These are phyloP conservation scores for Solea senegalensis DNA, from an alignment of 2,113 vertebrate species.

Conservation along the genomic window DNA sequence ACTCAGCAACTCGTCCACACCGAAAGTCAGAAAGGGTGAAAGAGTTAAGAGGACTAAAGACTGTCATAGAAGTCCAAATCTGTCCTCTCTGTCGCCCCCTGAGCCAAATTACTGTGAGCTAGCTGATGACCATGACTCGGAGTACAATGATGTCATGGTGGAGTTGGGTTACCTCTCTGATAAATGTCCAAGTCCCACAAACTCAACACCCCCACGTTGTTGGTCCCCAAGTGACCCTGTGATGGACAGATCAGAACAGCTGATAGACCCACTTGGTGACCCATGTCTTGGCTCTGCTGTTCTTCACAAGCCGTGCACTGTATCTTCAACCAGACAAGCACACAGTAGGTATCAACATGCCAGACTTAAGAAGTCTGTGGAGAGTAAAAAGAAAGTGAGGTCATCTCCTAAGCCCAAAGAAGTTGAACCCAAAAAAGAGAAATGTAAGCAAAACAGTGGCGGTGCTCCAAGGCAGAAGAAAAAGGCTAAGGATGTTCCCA, in stretches of 20 bases:
- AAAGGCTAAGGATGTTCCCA: slow-evolving; percentile 72
- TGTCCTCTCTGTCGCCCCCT: slow-evolving; percentile 85
- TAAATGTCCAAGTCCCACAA: slow-evolving; percentile 88
- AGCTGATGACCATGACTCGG: slow-evolving; percentile 87
- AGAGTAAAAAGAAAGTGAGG: slow-evolving; percentile 78
- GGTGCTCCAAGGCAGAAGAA: slow-evolving; percentile 78
- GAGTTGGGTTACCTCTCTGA: slow-evolving; percentile 97
- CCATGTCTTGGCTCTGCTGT: slow-evolving; percentile 76
- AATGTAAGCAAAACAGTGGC: slow-evolving; percentile 61
- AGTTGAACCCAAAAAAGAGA: slow-evolving; percentile 77
- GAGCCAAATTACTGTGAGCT: slow-evolving; percentile 88
- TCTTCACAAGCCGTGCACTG: slow-evolving; percentile 68
- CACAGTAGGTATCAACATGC: slow-evolving; percentile 78
- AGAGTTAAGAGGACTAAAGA: slow-evolving; percentile 80
- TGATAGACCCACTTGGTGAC: slow-evolving; percentile 85
- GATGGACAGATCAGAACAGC: slow-evolving; percentile 82
- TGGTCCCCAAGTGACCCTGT: slow-evolving; percentile 96
- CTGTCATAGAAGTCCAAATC: slow-evolving; percentile 67
- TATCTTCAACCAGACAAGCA: slow-evolving; percentile 70
- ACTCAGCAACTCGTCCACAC: slow-evolving; percentile 80
- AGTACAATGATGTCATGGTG: slow-evolving; percentile 94
- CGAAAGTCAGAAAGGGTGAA: slow-evolving; percentile 59
- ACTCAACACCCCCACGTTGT: slow-evolving; percentile 93
- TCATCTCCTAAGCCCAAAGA: slow-evolving; percentile 74
- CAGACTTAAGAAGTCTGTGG: slow-evolving; percentile 82